These are phyloP conservation scores for Siderastrea radians DNA, from an alignment of 92 coral and sea anemone genomes.

Conservation along the genomic window DNA sequence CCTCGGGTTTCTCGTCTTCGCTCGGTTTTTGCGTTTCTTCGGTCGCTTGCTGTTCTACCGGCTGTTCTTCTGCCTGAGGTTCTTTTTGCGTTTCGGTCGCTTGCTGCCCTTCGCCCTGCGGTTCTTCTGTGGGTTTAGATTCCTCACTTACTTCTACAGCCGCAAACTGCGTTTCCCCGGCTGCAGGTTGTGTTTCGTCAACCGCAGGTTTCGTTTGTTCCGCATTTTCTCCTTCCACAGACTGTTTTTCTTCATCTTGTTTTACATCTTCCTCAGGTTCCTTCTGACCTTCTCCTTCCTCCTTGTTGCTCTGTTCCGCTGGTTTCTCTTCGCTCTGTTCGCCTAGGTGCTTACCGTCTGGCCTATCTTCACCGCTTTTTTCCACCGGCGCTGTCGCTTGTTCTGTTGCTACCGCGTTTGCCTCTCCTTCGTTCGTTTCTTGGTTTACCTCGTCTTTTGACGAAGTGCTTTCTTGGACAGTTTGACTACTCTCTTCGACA, in stretches of 20 bases:
- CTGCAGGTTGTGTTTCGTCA: constrained; percentile 51
- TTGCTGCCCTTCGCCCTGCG: constrained; percentile 19
- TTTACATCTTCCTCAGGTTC: constrained; percentile 11
- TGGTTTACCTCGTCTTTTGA: constrained; percentile 14
- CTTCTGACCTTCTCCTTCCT: constrained; percentile 28
- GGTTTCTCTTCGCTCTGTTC: constrained; percentile 16
- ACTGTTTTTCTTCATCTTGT: constrained; percentile 31
- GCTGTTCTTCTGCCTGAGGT: not conserved
- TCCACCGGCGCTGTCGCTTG: constrained; percentile 3
- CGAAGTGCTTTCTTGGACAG: constrained; percentile 18
- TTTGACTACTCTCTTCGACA: constrained; percentile 3
- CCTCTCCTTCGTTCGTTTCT: constrained; percentile 9
- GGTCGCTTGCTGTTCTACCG: constrained; percentile 36
- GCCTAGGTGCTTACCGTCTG: constrained; percentile 5
- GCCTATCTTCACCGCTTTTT: constrained; percentile 16
- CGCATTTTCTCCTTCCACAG: constrained; percentile 18
- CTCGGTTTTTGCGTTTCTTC: constrained; percentile 27
- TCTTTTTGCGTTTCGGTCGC: not conserved
- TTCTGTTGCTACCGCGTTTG: not conserved
- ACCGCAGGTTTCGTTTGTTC: constrained; percentile 42
- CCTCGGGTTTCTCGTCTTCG: constrained; percentile 45
- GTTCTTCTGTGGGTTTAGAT: constrained; percentile 42
- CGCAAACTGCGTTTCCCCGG: constrained; percentile 41
- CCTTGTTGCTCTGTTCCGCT: constrained; percentile 18
- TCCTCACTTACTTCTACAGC: constrained; percentile 41